Evolutionary conservation across 2,797 vertebrate species (phyloP).

Genomic region (Ara ararauna): DNA sequence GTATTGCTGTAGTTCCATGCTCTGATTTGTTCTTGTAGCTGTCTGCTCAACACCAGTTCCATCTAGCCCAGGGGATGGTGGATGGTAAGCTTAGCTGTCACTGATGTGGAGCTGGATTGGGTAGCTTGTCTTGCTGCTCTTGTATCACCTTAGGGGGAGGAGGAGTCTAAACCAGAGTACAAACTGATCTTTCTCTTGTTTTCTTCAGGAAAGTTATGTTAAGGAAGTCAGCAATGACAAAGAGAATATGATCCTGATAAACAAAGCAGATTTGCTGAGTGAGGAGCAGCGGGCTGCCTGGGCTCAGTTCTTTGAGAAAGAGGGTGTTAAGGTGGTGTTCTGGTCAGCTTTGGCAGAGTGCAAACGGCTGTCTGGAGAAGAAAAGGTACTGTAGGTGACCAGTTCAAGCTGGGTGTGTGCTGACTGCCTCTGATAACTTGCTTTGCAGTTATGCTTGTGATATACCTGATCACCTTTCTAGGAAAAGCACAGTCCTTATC

Average conservation of each 20-base stretch:
- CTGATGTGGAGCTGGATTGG: accelerated
- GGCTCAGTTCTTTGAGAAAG: slow-evolving; percentile 89
- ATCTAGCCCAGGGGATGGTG: neutral
- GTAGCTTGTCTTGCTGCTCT: neutral
- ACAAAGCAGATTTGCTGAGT: slow-evolving; percentile 93
- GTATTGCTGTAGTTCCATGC: neutral
- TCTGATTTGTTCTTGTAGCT: neutral
- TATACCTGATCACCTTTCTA: neutral
- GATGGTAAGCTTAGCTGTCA: neutral
- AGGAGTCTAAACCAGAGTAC: neutral
- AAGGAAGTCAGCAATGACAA: slow-evolving; percentile 87
- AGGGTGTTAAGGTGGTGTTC: slow-evolving; percentile 90
- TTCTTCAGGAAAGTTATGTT: slow-evolving; percentile 88
- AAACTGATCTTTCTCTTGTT: neutral
- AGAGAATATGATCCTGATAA: slow-evolving; percentile 93
- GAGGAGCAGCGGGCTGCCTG: slow-evolving; percentile 87
- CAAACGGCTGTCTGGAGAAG: slow-evolving; percentile 77
- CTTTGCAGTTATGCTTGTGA: neutral
- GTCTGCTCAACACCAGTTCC: neutral
- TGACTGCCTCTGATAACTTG: neutral
- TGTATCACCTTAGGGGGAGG: neutral
- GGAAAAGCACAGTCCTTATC: neutral
- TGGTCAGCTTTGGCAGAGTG: slow-evolving; percentile 94
- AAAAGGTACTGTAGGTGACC: slow-evolving; percentile 78
- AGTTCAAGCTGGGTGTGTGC: neutral